Percentiles rank a stretch among this genome's conserved stretches.
Evolutionary conservation across 2,888 invertebrate species (phyloP).

Genomic region (Drosophila glabriapex): DNA sequence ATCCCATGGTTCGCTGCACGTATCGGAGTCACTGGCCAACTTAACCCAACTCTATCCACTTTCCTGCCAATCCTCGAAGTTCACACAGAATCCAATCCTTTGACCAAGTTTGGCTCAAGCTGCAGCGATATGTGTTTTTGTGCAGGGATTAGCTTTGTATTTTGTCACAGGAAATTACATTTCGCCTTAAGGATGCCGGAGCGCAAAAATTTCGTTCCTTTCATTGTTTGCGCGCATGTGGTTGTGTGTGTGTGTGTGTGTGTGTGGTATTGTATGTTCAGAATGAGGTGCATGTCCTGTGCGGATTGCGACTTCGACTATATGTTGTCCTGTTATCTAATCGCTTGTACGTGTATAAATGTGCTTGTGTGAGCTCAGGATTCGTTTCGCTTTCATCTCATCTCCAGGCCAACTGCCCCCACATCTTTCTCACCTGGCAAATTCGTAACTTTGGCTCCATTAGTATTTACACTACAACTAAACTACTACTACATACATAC

Average conservation of each 20-base stretch:
- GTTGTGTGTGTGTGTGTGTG: constrained; percentile 11
- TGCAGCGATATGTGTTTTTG: constrained; percentile 48
- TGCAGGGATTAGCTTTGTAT: constrained; percentile 80
- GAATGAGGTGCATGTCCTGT: constrained; percentile 65
- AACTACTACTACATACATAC: constrained; percentile 16
- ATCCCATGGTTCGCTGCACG: constrained; percentile 58
- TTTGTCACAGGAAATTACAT: constrained; percentile 83
- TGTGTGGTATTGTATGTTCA: constrained; percentile 23
- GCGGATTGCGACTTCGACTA: constrained; percentile 28
- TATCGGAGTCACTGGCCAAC: constrained; percentile 60
- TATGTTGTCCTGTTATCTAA: constrained; percentile 65
- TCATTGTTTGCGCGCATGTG: constrained; percentile 66
- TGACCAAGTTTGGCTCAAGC: constrained; percentile 60
- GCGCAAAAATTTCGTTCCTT: constrained; percentile 75
- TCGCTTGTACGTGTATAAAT: constrained; percentile 75
- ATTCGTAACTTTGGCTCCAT: constrained; percentile 62
- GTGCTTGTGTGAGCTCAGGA: constrained; percentile 47
- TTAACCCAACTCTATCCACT: constrained; percentile 4
- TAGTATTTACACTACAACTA: constrained; percentile 69
- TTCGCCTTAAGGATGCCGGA: constrained; percentile 73
- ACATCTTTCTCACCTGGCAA: constrained; percentile 34
- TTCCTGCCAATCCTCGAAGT: background rate
- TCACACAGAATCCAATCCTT: constrained; percentile 63
- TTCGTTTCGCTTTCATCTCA: constrained; percentile 24
- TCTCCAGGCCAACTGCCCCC: background rate